These are phyloP conservation scores for Intellagama lesueurii DNA, from an alignment of 2,797 vertebrate genomes.

Conservation along the genomic window DNA sequence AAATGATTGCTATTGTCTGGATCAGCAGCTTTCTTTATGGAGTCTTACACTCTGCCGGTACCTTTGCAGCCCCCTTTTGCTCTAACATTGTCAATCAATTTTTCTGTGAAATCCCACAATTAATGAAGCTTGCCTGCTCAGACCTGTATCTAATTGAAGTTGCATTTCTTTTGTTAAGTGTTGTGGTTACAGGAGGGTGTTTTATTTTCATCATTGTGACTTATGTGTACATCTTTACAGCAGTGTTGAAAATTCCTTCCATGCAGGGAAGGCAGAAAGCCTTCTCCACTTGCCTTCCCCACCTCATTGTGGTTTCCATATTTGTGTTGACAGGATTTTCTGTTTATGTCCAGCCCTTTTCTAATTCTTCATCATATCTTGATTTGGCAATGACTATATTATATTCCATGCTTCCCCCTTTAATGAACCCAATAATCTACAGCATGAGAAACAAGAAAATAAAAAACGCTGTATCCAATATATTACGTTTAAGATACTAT, in stretches of 20 bases:
- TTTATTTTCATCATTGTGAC: not conserved
- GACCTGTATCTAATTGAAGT: not conserved
- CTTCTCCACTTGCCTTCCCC: not conserved
- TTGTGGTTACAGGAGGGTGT: not conserved
- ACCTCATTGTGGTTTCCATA: not conserved
- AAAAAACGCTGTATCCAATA: not conserved
- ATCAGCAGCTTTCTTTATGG: no score
- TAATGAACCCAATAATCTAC: not conserved
- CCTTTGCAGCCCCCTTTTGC: no score
- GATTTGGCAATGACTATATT: not conserved
- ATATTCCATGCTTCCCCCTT: constrained; percentile 10
- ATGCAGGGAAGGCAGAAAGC: not conserved
- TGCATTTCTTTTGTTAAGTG: not conserved
- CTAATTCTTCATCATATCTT: not conserved
- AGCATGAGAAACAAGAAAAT: constrained; percentile 21
- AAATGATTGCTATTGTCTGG: no score
- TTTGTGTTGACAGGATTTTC: not conserved
- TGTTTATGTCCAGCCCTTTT: not conserved
- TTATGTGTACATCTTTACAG: not conserved
- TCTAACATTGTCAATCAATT: no score
- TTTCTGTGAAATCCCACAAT: no score
- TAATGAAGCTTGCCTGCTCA: constrained; percentile 1
- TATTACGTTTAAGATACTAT: not conserved
- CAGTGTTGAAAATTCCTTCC: not conserved
- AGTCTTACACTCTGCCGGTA: no score